Conservation (phyloP, 2,113 vertebrate species). For the Osmerus mordax region DNA sequence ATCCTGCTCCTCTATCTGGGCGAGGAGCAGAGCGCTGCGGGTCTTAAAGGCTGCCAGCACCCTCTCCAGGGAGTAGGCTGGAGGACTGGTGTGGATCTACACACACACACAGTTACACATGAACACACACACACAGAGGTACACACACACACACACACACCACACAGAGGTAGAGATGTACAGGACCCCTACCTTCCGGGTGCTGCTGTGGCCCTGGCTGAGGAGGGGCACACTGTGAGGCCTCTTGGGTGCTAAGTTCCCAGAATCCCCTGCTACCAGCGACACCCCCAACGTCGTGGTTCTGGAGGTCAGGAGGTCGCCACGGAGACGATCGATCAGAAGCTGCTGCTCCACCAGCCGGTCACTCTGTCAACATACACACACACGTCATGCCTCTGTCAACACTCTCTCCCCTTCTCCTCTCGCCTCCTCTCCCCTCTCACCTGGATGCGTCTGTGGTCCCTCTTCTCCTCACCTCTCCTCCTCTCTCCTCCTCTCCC, state of each 20-base stretch:
- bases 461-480: background rate
- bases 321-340: constrained; percentile 74
- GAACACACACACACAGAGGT: constrained; percentile 6
- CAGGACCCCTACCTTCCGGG: constrained; percentile 70
- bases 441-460: constrained; percentile 77
- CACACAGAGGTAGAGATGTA: background rate
- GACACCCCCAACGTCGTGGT: constrained; percentile 5
- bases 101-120: constrained; percentile 8
- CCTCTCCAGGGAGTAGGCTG: constrained; percentile 72
- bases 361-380: constrained; percentile 72
- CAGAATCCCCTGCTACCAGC: constrained; percentile 43
- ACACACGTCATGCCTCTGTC: background rate
- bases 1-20: constrained; percentile 82
- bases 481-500: background rate
- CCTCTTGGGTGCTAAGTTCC: constrained; percentile 52
- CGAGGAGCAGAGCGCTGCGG: constrained; percentile 77
- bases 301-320: constrained; percentile 63
- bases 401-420: background rate
- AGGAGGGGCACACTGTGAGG: constrained; percentile 75
- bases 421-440: background rate
- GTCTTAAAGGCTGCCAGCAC: constrained; percentile 82
- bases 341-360: constrained; percentile 86
- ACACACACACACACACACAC: constrained; percentile 3
- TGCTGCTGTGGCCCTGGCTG: constrained; percentile 37
- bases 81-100: constrained; percentile 77